phyloP scores from a whole-genome alignment of 1,140 invertebrate species.

The Caerostris darwini region DNA sequence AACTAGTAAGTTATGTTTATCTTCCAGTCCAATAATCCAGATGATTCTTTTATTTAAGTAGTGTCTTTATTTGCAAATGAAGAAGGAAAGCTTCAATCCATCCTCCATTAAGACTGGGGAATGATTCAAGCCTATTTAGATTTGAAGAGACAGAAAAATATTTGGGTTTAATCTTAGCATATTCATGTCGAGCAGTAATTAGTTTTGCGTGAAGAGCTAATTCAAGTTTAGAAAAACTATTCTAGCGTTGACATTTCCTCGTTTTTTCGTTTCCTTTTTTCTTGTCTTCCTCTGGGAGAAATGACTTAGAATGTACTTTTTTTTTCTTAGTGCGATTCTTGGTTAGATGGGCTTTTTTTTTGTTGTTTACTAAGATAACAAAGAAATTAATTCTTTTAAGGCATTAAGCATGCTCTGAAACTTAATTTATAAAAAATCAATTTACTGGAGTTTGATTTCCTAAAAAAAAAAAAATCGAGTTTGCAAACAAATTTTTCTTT shows the following conservation, averaged over 20 bases:
- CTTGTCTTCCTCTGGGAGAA: background rate
- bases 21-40: too few relatives aligned
- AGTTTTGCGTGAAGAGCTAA: background rate
- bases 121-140: background rate
- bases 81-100: background rate
- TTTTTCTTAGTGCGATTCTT: background rate
- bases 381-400: slow-evolving; percentile 21
- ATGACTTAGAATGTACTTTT: background rate
- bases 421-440: background rate
- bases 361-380: background rate
- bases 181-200: slow-evolving; percentile 16
- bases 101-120: background rate
- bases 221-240: background rate
- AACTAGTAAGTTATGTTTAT: too few relatives aligned
- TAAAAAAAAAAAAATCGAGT: background rate
- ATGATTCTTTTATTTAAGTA: too few relatives aligned
- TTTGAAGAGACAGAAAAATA: background rate
- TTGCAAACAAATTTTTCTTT: background rate
- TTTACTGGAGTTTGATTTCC: background rate
- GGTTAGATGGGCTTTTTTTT: background rate
- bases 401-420: background rate
- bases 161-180: background rate
- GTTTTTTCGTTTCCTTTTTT: background rate
- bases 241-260: background rate
- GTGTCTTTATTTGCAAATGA: background rate